phyloP scores from a whole-genome alignment of 2,888 invertebrate species.

The Parthenolecanium corni region DNA sequence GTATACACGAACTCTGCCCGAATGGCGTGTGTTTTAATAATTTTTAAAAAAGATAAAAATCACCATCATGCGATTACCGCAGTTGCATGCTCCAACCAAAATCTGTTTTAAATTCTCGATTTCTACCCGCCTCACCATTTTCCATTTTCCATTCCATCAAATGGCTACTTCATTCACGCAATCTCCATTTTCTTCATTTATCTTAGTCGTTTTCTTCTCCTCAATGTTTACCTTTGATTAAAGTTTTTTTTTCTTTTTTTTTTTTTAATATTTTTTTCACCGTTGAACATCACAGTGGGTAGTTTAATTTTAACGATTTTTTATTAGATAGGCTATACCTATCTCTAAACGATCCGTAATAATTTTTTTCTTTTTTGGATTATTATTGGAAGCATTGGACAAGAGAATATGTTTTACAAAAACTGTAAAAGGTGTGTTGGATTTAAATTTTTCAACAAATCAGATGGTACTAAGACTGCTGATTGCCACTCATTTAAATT shows the following conservation, averaged over 20 bases:
- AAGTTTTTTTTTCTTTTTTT: constrained; percentile 7
- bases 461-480: too few species aligned
- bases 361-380: neutral
- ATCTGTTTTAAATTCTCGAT: constrained; percentile 4
- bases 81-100: constrained; percentile 19
- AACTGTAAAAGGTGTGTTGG: too few species aligned
- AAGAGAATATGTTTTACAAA: too few species aligned
- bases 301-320: constrained; percentile 17
- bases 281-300: constrained; percentile 19
- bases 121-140: neutral
- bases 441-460: too few species aligned
- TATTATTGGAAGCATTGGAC: neutral
- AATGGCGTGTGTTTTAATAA: constrained; percentile 22
- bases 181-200: constrained; percentile 7
- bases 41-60: constrained; percentile 22
- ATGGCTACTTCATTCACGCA: constrained; percentile 15
- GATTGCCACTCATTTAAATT: too few species aligned
- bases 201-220: constrained; percentile 6
- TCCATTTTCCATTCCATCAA: neutral
- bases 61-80: constrained; percentile 9
- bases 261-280: too few species aligned
- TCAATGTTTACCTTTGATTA: constrained; percentile 13
- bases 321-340: neutral
- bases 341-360: neutral
- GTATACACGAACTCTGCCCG: constrained; percentile 7